These are phyloP conservation scores for Pampusana beccarii DNA, from an alignment of 2,113 vertebrate species.

Conservation along the genomic window DNA sequence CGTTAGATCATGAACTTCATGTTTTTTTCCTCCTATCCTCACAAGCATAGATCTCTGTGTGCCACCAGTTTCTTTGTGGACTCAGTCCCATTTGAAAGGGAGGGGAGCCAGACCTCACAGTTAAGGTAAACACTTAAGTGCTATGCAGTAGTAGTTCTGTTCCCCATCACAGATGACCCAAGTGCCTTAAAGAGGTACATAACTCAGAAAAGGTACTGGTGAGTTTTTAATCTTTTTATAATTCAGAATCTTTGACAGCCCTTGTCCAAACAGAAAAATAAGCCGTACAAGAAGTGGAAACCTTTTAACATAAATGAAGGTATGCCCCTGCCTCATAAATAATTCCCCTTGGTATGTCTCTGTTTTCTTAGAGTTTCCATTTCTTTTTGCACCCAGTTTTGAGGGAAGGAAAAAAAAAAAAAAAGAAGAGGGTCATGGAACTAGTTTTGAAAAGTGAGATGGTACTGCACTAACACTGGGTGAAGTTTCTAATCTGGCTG, in stretches of 20 bases:
- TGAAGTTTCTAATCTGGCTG: neutral
- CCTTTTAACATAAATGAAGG: neutral
- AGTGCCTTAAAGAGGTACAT: neutral
- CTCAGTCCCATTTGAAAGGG: neutral
- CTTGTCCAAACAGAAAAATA: neutral
- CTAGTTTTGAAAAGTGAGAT: neutral
- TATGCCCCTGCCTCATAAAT: neutral
- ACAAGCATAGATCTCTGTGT: neutral
- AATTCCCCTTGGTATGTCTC: neutral
- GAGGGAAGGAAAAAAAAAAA: neutral
- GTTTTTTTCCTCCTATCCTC: neutral
- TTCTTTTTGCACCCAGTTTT: neutral
- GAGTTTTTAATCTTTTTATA: neutral
- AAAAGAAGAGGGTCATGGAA: neutral
- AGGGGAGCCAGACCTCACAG: neutral
- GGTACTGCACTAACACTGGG: neutral
- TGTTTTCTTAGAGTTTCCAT: neutral
- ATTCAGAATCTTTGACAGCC: neutral
- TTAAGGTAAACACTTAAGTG: neutral
- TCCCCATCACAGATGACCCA: neutral
- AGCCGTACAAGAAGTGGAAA: neutral
- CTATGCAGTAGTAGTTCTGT: neutral
- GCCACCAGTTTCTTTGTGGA: constrained; percentile 34
- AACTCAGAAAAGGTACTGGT: neutral
- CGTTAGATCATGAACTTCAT: constrained; percentile 18